Evolutionary conservation across 1,140 invertebrate genomes (phyloP).

Genomic region (Scylla paramamosain): DNA sequence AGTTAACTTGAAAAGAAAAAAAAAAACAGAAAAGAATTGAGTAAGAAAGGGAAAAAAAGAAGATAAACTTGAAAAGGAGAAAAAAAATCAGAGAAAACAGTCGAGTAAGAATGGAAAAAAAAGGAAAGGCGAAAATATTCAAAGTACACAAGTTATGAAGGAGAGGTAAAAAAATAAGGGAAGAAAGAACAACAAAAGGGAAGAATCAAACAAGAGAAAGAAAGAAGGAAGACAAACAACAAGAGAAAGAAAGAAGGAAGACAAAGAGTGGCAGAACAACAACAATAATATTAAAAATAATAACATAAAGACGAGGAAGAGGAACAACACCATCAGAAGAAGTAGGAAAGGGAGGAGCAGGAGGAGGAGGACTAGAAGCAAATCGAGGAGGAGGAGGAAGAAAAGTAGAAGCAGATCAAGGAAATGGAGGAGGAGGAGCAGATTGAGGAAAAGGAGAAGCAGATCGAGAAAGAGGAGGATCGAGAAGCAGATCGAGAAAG

Average conservation of each 20-base stretch:
- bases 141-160: too few relatives aligned
- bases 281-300: too few relatives aligned
- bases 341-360: neutral
- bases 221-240: too few relatives aligned
- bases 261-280: neutral
- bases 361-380: neutral
- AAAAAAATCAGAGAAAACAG: too few relatives aligned
- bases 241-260: too few relatives aligned
- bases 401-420: neutral
- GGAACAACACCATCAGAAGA: neutral
- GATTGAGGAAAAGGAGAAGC: neutral
- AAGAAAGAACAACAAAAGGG: too few relatives aligned
- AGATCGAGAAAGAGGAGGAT: neutral
- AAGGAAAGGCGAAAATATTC: too few relatives aligned
- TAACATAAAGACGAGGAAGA: neutral
- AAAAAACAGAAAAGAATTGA: neutral
- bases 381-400: neutral
- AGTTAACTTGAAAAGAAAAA: too few relatives aligned
- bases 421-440: neutral
- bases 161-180: too few relatives aligned
- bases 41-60: neutral
- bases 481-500: neutral
- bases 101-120: too few relatives aligned
- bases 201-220: too few relatives aligned
- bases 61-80: too few relatives aligned